phyloP scores from a whole-genome alignment of 2,113 vertebrate species.

The Malaclemys terrapin region DNA sequence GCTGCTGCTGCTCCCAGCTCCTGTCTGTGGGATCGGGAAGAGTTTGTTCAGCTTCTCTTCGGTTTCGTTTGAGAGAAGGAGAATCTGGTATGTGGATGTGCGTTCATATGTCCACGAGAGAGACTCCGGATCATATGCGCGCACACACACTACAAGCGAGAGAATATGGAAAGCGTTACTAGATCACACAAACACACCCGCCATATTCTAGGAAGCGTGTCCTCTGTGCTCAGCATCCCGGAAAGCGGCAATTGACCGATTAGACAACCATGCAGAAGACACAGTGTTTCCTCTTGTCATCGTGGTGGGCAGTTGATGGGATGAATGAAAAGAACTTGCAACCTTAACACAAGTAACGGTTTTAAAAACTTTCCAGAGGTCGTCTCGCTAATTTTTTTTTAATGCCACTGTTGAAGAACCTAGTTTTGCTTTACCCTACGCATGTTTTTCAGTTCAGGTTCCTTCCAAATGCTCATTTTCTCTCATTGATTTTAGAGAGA shows the following conservation, averaged over 20 bases:
- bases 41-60: neutral
- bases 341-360: neutral
- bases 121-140: too few relatives aligned
- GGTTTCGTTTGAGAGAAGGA: too few relatives aligned
- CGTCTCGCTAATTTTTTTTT: neutral
- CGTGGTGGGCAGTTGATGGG: too few relatives aligned
- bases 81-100: too few relatives aligned
- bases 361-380: neutral
- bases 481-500: neutral
- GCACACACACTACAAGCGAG: too few relatives aligned
- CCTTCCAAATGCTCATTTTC: neutral
- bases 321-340: neutral
- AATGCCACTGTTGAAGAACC: neutral
- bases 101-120: too few relatives aligned
- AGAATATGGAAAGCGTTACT: neutral
- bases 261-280: too few relatives aligned
- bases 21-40: neutral
- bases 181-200: too few relatives aligned
- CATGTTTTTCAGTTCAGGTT: neutral
- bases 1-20: neutral
- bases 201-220: too few relatives aligned
- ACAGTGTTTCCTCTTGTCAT: too few relatives aligned
- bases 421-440: too few relatives aligned
- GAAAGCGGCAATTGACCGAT: neutral
- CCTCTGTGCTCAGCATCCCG: too few relatives aligned